Evolutionary conservation across 2,888 invertebrate genomes (phyloP), one percentile per base, ranked within the genome.

Genomic region (Piscicola geometra): DNA sequence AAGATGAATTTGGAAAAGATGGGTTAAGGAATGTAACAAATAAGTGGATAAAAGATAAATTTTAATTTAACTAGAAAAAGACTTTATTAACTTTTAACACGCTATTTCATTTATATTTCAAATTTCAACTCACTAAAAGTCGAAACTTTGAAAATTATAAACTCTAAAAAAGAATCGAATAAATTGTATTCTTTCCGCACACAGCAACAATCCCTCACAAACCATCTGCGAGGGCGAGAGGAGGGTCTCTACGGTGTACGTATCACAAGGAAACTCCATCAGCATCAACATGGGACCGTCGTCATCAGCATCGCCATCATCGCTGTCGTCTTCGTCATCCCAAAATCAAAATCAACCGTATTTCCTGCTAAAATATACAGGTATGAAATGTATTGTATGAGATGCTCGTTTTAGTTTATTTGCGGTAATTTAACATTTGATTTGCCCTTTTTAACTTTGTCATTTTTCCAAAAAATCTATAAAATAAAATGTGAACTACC

Each of bases 221-320:
- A 5, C 60, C 60, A 56, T 56, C 21, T 56, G 60, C n/a, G 60
- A 25, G n/a, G 60, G 60, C 21, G 60, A 56, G n/a, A 9, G n/a
- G 21, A 56, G 25, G n/a, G n/a, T 56, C 5, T 56, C 60, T 3
- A 56, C 60, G n/a, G 60, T 56, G n/a, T 56, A 56, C 60, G 60
- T 56, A 18, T 56, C 60, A 18, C 60, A 56, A 56, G 21, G n/a
- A 25, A 56, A 56, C n/a, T 56, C 60, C 21, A 56, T 56, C 5
- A 56, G 60, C n/a, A 56, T 56, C 25, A n/a, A 56, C 60, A 56
- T 56, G 60, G 60, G 60, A 25, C 60, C 60, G n/a, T 56, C 60
- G 5, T 56, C 60, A 56, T 56, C 60, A 25, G 3, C 60, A 25
- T n/a, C 60, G 5, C 3, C 60, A 56, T 56, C 60, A 5, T 56